phyloP scores from a whole-genome alignment of 2,888 invertebrate genomes.

The Incurvaria masculella region DNA sequence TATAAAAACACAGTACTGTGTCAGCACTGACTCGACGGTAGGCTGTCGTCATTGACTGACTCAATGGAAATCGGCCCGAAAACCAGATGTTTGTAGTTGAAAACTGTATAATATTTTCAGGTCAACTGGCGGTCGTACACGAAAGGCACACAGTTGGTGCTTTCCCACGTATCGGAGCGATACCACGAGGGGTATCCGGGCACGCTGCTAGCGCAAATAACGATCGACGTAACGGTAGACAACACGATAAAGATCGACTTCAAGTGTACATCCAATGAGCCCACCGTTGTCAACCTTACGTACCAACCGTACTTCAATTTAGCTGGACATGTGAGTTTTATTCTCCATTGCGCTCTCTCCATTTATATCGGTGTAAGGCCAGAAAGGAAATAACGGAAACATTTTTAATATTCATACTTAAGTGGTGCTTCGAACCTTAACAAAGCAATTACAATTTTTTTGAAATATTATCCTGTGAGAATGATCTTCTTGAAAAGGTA shows the following conservation, averaged over 20 bases:
- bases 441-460: no score
- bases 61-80: background rate
- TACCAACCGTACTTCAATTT: slow-evolving; percentile 91
- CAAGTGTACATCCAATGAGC: slow-evolving; percentile 70
- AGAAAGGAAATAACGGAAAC: no score
- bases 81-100: background rate
- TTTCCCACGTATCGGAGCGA: slow-evolving; percentile 74
- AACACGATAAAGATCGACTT: slow-evolving; percentile 75
- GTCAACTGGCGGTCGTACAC: slow-evolving; percentile 68
- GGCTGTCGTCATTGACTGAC: background rate
- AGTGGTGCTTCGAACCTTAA: no score
- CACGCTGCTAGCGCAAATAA: slow-evolving; percentile 65
- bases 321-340: slow-evolving; percentile 81
- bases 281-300: slow-evolving; percentile 83
- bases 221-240: slow-evolving; percentile 68
- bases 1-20: no score
- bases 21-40: no score
- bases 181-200: slow-evolving; percentile 91
- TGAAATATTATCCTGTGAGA: no score
- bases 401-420: no score
- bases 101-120: slow-evolving; percentile 27
- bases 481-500: no score
- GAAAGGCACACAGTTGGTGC: slow-evolving; percentile 59
- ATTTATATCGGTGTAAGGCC: no score
- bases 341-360: no score